A percentile compares a stretch with the other conserved stretches of the same genome.
Conservation (phyloP, 1,140 invertebrate genomes). For the Pristionchus pacificus region DNA sequence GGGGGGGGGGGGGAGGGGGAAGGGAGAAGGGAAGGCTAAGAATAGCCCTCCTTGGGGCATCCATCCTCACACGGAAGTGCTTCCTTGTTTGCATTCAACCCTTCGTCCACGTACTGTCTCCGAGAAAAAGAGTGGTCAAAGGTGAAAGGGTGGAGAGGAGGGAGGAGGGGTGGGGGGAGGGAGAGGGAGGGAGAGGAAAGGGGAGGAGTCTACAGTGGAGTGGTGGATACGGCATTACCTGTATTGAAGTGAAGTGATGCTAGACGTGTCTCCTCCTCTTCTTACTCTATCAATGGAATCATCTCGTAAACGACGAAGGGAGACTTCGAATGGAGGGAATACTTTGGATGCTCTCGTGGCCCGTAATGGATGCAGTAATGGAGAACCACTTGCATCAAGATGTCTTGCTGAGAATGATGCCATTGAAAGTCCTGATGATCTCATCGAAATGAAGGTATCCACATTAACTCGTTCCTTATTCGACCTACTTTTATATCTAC, state of each 20-base stretch:
- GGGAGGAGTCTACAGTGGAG: neutral
- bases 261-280: neutral
- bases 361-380: conserved; percentile 42
- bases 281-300: neutral
- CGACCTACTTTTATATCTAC: neutral
- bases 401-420: conserved; percentile 53
- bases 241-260: neutral
- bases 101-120: neutral
- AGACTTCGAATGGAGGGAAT: conserved; percentile 48
- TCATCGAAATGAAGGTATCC: conserved; percentile 51
- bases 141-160: neutral
- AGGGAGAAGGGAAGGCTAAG: neutral
- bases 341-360: conserved; percentile 55
- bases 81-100: neutral
- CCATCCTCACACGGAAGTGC: neutral
- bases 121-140: neutral
- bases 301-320: conserved; percentile 24
- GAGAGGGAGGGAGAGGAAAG: neutral
- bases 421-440: conserved; percentile 56
- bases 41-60: neutral
- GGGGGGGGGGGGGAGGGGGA: too few relatives aligned
- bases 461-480: neutral
- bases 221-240: neutral
- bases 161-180: neutral
- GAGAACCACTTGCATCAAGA: conserved; percentile 47